phyloP scores from a whole-genome alignment of 1,140 invertebrate species.

The Akabosia matsudoensis region DNA sequence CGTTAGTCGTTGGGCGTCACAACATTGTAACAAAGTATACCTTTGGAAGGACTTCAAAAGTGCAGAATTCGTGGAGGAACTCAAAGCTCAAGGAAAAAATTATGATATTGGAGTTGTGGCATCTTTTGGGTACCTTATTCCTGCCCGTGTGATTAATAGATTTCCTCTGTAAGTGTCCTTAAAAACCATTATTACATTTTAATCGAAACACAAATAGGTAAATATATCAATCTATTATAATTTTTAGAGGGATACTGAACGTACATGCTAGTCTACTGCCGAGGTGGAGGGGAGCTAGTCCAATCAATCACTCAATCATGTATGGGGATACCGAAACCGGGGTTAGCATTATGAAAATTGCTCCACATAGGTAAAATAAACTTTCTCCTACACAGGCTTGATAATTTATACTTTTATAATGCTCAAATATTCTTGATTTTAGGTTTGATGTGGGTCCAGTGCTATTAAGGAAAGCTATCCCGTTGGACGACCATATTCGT shows the following conservation, averaged over 20 bases:
- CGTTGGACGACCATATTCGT: slow-evolving; percentile 62
- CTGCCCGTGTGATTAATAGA: slow-evolving; percentile 43
- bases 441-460: slow-evolving; percentile 85
- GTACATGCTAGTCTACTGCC: slow-evolving; percentile 89
- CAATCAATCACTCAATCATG: slow-evolving; percentile 76
- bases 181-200: too few relatives aligned
- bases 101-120: slow-evolving; percentile 48
- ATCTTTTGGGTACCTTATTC: slow-evolving; percentile 49
- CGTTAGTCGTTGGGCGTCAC: slow-evolving; percentile 43
- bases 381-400: neutral
- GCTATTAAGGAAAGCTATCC: slow-evolving; percentile 62
- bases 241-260: slow-evolving; percentile 80
- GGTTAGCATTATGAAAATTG: slow-evolving; percentile 83
- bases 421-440: slow-evolving; percentile 31
- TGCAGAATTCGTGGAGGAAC: neutral
- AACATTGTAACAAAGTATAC: slow-evolving; percentile 27
- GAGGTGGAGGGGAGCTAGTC: slow-evolving; percentile 86
- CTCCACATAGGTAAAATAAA: slow-evolving; percentile 70
- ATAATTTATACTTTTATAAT: slow-evolving; percentile 5
- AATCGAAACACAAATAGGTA: too few relatives aligned
- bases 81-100: neutral
- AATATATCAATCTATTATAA: neutral
- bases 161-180: slow-evolving; percentile 44
- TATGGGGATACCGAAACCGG: slow-evolving; percentile 80
- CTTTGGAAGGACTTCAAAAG: slow-evolving; percentile 39